A percentile compares a stretch with the other conserved stretches of the same genome.
Evolutionary conservation across 2,888 invertebrate species (phyloP).

Genomic region (Brenthis ino): DNA sequence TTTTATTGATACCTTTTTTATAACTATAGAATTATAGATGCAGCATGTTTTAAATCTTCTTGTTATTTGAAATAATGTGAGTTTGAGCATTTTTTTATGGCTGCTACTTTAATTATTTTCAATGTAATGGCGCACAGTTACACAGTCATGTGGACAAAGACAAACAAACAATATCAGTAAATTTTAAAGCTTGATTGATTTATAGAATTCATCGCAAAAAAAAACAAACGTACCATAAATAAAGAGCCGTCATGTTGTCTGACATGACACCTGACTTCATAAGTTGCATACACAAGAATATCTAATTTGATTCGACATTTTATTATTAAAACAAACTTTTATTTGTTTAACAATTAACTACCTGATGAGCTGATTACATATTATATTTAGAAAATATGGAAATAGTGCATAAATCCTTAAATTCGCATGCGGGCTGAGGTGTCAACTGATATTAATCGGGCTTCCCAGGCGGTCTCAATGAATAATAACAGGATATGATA

Average conservation of each 20-base stretch:
- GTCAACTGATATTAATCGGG: slow-evolving; percentile 64
- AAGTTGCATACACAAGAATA: slow-evolving; percentile 69
- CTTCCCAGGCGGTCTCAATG: slow-evolving; percentile 74
- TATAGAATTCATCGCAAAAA: slow-evolving; percentile 22
- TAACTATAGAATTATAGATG: too few relatives aligned
- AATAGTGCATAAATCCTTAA: slow-evolving; percentile 46
- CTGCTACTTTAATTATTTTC: too few relatives aligned
- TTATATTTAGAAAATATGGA: slow-evolving; percentile 49
- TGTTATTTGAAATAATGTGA: too few relatives aligned
- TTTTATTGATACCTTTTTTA: too few relatives aligned
- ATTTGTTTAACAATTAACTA: slow-evolving; percentile 45
- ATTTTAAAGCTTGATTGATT: not conserved
- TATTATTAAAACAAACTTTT: slow-evolving; percentile 58
- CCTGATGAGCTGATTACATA: slow-evolving; percentile 46
- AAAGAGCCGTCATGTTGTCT: slow-evolving; percentile 59
- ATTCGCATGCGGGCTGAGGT: slow-evolving; percentile 57
- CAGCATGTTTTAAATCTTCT: too few relatives aligned
- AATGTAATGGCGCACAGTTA: too few relatives aligned
- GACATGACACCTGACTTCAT: slow-evolving; percentile 73
- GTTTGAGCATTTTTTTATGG: too few relatives aligned
- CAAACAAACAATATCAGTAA: not conserved
- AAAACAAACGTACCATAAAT: slow-evolving; percentile 56
- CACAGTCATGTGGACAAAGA: too few relatives aligned
- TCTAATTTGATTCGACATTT: slow-evolving; percentile 61
- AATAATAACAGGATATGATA: slow-evolving; percentile 78